Evolutionary conservation across 2,888 invertebrate genomes (phyloP).

Genomic region (Cenopis cana): DNA sequence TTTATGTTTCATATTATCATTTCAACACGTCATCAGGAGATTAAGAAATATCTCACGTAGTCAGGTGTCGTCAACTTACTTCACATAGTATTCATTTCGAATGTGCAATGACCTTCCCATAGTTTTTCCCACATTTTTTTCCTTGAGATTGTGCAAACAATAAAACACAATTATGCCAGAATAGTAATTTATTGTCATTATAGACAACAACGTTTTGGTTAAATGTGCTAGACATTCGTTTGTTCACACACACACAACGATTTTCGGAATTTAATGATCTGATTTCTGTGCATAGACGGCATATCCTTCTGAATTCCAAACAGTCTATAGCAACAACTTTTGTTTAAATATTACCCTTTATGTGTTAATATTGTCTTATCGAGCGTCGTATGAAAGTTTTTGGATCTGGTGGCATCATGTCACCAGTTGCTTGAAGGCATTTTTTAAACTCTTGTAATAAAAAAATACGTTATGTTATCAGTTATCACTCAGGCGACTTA

Average conservation of each 20-base stretch:
- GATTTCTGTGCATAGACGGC: not conserved
- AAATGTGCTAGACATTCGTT: not conserved
- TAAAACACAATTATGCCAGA: constrained; percentile 1
- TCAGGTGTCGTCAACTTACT: constrained; percentile 38
- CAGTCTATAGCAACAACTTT: too few relatives aligned
- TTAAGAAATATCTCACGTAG: constrained; percentile 43
- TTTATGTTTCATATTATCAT: constrained; percentile 37
- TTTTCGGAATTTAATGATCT: not conserved
- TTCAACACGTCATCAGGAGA: constrained; percentile 39
- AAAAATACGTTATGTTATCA: too few relatives aligned
- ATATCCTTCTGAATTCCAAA: too few relatives aligned
- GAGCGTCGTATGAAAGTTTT: too few relatives aligned
- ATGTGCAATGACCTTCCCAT: constrained; percentile 39
- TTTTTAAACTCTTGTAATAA: too few relatives aligned
- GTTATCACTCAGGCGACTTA: too few relatives aligned
- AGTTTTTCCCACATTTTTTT: constrained; percentile 41
- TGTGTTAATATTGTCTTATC: too few relatives aligned
- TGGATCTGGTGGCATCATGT: too few relatives aligned
- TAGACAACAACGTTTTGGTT: not conserved
- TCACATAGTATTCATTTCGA: constrained; percentile 26
- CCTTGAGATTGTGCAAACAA: constrained; percentile 32
- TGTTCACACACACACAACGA: not conserved
- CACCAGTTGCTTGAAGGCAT: too few relatives aligned
- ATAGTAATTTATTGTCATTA: not conserved
- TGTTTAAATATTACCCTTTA: too few relatives aligned